A percentile compares a stretch with the other conserved stretches of the same genome.
These are phyloP conservation scores for Ptychochromis oligacanthus DNA, from an alignment of 2,113 vertebrate species.

Conservation along the genomic window DNA sequence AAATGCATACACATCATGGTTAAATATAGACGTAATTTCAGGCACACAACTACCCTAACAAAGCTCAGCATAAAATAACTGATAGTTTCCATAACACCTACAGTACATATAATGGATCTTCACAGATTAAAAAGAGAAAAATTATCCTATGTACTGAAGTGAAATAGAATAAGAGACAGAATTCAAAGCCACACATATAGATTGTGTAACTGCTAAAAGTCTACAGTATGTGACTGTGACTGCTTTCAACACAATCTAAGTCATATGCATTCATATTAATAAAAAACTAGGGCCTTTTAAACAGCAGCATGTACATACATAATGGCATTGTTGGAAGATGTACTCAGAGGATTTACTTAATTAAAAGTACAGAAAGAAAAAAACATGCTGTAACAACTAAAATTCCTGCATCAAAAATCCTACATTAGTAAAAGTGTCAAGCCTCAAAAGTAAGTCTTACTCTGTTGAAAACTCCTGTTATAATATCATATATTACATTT, in stretches of 20 bases:
- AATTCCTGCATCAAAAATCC: background rate
- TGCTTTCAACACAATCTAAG: background rate
- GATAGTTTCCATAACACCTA: background rate
- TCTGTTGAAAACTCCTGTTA: background rate
- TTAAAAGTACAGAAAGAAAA: background rate
- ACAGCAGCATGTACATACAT: background rate
- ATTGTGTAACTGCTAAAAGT: background rate
- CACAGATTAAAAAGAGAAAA: background rate
- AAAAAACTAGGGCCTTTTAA: background rate
- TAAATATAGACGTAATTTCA: background rate
- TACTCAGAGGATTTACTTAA: background rate
- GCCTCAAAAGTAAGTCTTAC: background rate
- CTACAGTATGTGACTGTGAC: background rate
- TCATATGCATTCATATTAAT: background rate
- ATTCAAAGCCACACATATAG: background rate
- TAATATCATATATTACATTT: background rate
- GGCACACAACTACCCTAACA: background rate
- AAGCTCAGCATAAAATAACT: background rate
- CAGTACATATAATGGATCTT: background rate
- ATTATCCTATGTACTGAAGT: background rate
- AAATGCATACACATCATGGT: background rate
- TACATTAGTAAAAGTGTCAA: background rate
- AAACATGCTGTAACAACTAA: no score
- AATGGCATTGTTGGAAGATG: background rate
- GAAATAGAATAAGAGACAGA: background rate